Evolutionary conservation across 2,797 vertebrate genomes (phyloP).

Genomic region (Macropus fuliginosus): DNA sequence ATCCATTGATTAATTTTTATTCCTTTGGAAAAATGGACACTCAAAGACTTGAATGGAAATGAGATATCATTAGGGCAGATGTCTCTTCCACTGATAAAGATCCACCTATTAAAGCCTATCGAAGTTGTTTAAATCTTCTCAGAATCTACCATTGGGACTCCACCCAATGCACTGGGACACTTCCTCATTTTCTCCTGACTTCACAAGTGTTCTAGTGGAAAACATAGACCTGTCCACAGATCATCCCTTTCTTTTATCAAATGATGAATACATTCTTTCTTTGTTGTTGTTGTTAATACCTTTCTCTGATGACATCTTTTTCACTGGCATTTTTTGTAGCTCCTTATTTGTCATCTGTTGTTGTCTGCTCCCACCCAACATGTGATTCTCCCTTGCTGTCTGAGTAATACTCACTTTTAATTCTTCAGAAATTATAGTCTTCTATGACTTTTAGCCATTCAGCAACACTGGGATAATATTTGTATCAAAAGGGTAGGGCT

Average conservation of each 20-base stretch:
- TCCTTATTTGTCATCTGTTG: not conserved
- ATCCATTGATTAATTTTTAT: not conserved
- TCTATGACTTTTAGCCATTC: not conserved
- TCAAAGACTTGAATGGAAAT: not conserved
- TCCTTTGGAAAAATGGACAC: not conserved
- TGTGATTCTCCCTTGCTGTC: not conserved
- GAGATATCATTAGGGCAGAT: not conserved
- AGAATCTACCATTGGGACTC: not conserved
- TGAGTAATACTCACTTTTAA: not conserved
- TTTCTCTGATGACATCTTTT: not conserved
- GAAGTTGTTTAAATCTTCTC: not conserved
- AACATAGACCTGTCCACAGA: not conserved
- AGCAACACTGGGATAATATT: not conserved
- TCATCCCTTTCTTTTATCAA: not conserved
- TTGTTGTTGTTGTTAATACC: not conserved
- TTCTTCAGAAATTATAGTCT: not conserved
- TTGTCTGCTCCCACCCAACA: not conserved
- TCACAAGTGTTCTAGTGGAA: not conserved
- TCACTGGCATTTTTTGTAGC: not conserved
- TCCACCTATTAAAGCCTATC: not conserved
- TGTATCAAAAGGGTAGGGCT: not conserved
- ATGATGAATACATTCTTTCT: not conserved
- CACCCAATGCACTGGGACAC: not conserved
- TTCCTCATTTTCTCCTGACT: not conserved
- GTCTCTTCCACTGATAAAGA: not conserved